Conservation (phyloP, 2,888 invertebrate genomes). For the Anthophora plumipes region DNA sequence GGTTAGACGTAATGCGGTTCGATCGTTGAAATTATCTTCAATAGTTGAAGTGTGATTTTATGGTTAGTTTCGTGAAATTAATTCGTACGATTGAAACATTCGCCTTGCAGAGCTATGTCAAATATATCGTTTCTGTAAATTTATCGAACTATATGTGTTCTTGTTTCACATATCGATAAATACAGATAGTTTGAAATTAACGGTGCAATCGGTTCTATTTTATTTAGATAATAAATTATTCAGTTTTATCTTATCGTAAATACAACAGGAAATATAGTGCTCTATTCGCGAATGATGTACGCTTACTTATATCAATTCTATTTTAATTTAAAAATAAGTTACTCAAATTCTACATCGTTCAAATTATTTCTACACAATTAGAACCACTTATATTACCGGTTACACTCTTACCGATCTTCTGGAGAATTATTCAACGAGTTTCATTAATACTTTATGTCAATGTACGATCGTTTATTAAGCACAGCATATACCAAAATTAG, state of each 20-base stretch:
- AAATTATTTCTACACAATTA: not conserved
- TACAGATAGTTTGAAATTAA: too few species aligned
- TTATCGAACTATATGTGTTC: too few species aligned
- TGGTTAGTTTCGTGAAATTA: not conserved
- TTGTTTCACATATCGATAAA: too few species aligned
- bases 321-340: not conserved
- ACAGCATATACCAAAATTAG: not conserved
- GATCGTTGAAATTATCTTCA: conserved; percentile 3
- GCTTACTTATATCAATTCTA: not conserved
- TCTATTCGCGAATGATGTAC: too few species aligned
- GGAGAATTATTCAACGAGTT: conserved; percentile 20
- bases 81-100: not conserved
- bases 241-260: too few species aligned
- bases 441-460: not conserved
- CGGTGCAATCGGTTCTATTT: too few species aligned
- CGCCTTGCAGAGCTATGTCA: not conserved
- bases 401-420: not conserved
- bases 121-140: not conserved
- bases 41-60: not conserved
- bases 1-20: not conserved
- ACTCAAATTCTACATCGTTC: not conserved
- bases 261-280: too few species aligned
- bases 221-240: too few species aligned
- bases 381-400: not conserved
- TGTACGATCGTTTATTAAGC: not conserved